phyloP scores from a whole-genome alignment of 2,797 vertebrate genomes.

The Esox masquinongy region DNA sequence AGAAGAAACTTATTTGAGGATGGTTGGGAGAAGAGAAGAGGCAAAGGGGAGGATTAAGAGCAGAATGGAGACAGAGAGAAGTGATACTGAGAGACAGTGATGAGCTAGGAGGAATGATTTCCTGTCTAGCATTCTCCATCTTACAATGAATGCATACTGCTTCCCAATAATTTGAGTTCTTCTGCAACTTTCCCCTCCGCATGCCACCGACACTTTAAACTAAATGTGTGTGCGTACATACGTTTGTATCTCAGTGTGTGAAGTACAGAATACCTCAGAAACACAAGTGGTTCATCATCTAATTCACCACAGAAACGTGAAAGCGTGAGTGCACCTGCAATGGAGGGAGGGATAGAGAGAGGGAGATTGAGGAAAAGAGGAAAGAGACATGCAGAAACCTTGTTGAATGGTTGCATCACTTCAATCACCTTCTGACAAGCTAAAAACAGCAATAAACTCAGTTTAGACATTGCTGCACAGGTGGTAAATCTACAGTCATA shows the following conservation, averaged over 20 bases:
- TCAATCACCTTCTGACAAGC: no score
- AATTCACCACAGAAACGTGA: neutral
- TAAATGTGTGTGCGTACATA: conserved; percentile 3
- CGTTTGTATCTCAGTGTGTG: neutral
- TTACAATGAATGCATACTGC: conserved; percentile 37
- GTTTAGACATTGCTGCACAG: no score
- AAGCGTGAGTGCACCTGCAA: neutral
- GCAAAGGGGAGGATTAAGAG: neutral
- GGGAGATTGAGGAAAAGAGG: neutral
- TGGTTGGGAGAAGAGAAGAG: no score
- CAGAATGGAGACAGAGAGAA: neutral
- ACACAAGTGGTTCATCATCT: neutral
- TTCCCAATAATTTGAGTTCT: conserved; percentile 34
- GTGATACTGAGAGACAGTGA: neutral
- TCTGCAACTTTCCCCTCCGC: conserved; percentile 26
- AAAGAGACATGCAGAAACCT: no score
- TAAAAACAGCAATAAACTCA: no score
- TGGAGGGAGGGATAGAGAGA: no score
- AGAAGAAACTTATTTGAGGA: neutral
- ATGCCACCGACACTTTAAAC: conserved; percentile 17
- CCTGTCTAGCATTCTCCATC: neutral
- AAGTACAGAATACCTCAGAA: neutral
- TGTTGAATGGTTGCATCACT: no score
- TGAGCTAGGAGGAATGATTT: neutral
- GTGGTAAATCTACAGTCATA: no score